Base-by-base conservation (phyloP, 92 coral and sea anemone species). In the Desmophyllum pertusum region DNA sequence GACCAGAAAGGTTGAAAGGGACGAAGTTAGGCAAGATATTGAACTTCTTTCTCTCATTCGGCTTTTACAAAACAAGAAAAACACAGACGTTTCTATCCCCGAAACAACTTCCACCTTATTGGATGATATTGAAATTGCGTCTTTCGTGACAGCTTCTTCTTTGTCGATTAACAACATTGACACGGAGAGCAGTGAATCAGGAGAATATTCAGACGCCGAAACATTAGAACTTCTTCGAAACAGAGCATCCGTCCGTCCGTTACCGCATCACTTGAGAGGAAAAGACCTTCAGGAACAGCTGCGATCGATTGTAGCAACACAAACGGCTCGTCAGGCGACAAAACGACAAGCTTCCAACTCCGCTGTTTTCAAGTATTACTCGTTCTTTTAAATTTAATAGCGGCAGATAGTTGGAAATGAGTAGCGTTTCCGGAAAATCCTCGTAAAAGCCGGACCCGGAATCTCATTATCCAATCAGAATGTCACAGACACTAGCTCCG, bases 251-350 rank as follows among this genome's bases (percentile, higher is more conserved):
- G 0, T 25, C 1, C 59, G 62, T 45, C 74, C 42, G 33, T 64
- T 67, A 17, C 83, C 83, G 45, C 66, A 53, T 25, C 80, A 76
- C 65, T 76, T 76, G 45, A 52, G 30, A 37, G 33, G 67, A 21
- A 72, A 25, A 46, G 55, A 41, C 37, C 59, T 43, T 75, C 93
- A 9, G 67, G 90, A 33, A 91, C 90, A 14, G 79, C 94, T 50
- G 43, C 78, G 25, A 40, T 81, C 25, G 70, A 81, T 43, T 70
- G 70, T 67, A 21, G 10, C 29, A 36, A 17, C 14, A 3, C 35
- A 67, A 67, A 37, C 21, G 27, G 36, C 33, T 31, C n/a, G n/a
- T n/a, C 43, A 18, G 48, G 48, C 18, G 50, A 13, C 29, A 7
- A 50, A 8, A 21, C 41, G 17, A 10, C 17, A 15, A 21, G 29